Conservation (phyloP, 2,113 vertebrate species). For the Felis chaus region DNA sequence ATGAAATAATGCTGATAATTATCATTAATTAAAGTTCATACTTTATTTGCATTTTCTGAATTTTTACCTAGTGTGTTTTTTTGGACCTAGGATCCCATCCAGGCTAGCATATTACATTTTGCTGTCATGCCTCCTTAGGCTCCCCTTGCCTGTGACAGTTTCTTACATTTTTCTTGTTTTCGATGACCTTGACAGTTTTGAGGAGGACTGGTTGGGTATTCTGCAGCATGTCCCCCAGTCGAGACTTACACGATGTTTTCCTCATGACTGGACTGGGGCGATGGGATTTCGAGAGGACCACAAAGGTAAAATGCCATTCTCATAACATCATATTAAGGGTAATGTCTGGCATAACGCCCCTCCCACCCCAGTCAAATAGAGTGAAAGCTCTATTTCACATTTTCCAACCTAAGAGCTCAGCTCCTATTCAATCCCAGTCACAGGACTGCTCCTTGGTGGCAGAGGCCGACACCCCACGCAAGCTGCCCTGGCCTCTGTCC, state of each 20-base stretch:
- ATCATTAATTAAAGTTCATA: not conserved
- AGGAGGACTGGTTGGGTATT: not conserved
- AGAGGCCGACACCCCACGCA: accelerated
- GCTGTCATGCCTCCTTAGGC: not conserved
- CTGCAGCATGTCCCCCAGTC: not conserved
- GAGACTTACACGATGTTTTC: not conserved
- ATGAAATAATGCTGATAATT: not conserved
- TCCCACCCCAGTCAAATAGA: not conserved
- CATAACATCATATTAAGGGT: too few relatives aligned
- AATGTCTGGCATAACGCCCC: not conserved
- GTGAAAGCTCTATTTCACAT: not conserved
- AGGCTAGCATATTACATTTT: accelerated
- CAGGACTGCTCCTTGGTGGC: accelerated
- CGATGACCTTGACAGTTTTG: not conserved
- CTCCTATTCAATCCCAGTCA: not conserved
- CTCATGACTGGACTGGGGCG: not conserved
- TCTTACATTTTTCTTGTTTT: not conserved
- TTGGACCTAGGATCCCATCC: not conserved
- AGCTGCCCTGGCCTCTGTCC: not conserved
- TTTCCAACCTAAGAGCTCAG: not conserved
- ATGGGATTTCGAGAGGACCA: not conserved
- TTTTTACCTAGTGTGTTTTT: not conserved
- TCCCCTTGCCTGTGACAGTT: not conserved
- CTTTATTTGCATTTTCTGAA: not conserved
- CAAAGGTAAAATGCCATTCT: not conserved